Evolutionary conservation across 2,113 vertebrate genomes (phyloP), one percentile per base, ranked within the genome.

Genomic region (Planiliza haematocheilus): DNA sequence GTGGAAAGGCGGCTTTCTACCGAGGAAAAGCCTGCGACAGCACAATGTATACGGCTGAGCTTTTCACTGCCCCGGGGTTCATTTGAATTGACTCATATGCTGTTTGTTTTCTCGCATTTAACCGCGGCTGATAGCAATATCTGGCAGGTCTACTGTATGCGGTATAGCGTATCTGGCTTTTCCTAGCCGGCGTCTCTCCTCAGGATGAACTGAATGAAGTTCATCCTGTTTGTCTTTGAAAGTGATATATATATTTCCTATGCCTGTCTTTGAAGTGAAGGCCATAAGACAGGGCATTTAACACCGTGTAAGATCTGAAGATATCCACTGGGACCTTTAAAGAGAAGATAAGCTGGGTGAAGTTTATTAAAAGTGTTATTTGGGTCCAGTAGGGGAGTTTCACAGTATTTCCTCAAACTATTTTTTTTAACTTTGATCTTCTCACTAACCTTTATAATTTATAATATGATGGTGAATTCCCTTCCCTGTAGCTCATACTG

Each of bases 101-200:
- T 42, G 37, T 61, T 70, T 86, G 62, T 88, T 87, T 83, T 78
- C 60, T 60, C 60, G 21, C 39, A 50, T 82, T 70, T 53, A 67
- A 73, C 70, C 45, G 74, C 67, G 56, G 53, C 36, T 51, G 65
- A 73, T 50, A 81, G 67, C 43, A 79, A 30, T 57, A 74, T 71
- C 49, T 46, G 45, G 12, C 66, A 34, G 61, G 39, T 50, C 56
- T 49, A 30, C 24, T 30, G 24, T 30, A 7, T 72, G 55, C 62
- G 30, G 18, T 21, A 46, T 66, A 38, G 8, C 4, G 45, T 64
- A 39, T 65, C 46, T 13, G 10, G 49, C 70, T 70, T 84, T 52
- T 51, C 56, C 46, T 53, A 38, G 36, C 4, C 10, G 21, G 41
- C 43, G 20, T 62, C 60, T 17, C 46, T 17, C 46, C 34, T 82